phyloP scores from a whole-genome alignment of 2,797 vertebrate genomes.

The Rhabdophis nuchalis region DNA sequence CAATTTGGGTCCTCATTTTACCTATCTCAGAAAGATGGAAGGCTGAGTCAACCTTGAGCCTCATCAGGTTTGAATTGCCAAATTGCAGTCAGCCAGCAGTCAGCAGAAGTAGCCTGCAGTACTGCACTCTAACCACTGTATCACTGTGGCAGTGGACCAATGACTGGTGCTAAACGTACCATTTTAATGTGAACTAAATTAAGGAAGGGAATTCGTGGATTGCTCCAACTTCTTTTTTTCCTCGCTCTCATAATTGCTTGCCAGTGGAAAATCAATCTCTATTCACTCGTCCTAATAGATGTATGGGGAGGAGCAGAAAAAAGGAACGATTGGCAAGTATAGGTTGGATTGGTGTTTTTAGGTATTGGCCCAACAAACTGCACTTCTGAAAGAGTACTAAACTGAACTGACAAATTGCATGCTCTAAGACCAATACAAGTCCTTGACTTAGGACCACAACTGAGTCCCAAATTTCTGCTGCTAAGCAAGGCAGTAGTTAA shows the following conservation, averaged over 20 bases:
- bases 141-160: not conserved
- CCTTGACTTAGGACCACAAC: too few relatives aligned
- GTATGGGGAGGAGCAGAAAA: not conserved
- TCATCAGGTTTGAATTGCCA: too few relatives aligned
- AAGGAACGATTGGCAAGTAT: not conserved
- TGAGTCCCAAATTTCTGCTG: too few relatives aligned
- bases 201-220: not conserved
- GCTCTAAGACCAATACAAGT: constrained; percentile 2
- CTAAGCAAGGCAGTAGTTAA: too few relatives aligned
- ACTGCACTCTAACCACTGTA: too few relatives aligned
- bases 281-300: not conserved
- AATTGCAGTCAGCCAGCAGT: too few relatives aligned
- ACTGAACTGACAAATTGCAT: constrained; percentile 43
- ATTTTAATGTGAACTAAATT: not conserved
- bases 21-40: too few relatives aligned
- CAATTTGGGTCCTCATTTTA: too few relatives aligned
- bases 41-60: too few relatives aligned
- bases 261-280: not conserved
- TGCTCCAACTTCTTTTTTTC: not conserved
- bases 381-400: constrained; percentile 42
- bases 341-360: not conserved
- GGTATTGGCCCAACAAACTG: not conserved
- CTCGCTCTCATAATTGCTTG: not conserved
- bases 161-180: not conserved
- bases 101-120: too few relatives aligned